Percentiles rank a stretch among this genome's conserved stretches.
These are phyloP conservation scores for Alouatta caraya DNA, from an alignment of 2,797 vertebrate genomes.

Conservation along the genomic window DNA sequence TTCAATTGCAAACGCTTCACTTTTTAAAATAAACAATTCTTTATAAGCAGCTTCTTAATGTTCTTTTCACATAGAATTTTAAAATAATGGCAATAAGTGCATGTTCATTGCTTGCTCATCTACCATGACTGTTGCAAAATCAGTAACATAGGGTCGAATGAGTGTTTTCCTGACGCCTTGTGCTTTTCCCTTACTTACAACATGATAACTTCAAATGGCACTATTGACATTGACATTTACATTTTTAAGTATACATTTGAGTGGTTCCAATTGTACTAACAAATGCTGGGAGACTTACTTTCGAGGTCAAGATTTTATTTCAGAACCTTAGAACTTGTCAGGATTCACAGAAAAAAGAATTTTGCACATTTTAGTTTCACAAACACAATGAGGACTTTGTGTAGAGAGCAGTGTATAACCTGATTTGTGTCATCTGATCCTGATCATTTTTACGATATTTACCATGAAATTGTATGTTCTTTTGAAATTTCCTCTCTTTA, in stretches of 20 bases:
- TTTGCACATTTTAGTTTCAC: constrained; percentile 20
- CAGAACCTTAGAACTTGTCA: constrained; percentile 22
- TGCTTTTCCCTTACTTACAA: neutral
- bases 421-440: constrained; percentile 5
- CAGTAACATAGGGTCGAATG: neutral
- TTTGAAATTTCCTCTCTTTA: constrained; percentile 49
- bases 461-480: constrained; percentile 44
- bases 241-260: constrained; percentile 29
- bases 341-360: constrained; percentile 12
- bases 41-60: neutral
- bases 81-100: neutral
- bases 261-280: constrained; percentile 10
- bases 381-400: constrained; percentile 6
- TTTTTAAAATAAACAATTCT: constrained; percentile 42
- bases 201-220: neutral
- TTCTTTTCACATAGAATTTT: neutral
- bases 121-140: neutral
- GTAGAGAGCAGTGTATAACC: neutral
- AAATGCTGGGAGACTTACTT: neutral
- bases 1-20: neutral
- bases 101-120: neutral
- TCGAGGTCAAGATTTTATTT: constrained; percentile 16
- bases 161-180: neutral
- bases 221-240: constrained; percentile 1
- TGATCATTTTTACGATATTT: constrained; percentile 26